Conservation (phyloP, 1,140 invertebrate species). For the Ylistrum balloti region DNA sequence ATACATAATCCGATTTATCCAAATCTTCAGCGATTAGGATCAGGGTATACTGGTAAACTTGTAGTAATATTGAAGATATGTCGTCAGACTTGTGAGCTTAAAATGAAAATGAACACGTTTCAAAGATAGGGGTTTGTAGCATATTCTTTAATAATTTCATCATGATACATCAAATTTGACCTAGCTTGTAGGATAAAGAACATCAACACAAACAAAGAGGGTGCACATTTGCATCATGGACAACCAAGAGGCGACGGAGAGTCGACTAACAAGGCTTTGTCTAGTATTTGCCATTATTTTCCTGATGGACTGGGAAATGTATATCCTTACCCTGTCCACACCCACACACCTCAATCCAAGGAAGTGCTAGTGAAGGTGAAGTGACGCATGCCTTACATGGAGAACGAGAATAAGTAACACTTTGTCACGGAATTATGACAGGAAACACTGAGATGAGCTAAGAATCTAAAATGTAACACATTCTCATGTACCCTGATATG, state of each 20-base stretch:
- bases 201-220: no score
- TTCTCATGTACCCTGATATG: no score
- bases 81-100: background rate
- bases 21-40: background rate
- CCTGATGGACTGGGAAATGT: background rate
- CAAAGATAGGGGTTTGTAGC: background rate
- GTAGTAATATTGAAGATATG: background rate
- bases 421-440: background rate
- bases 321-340: background rate
- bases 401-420: background rate
- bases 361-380: background rate
- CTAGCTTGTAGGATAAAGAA: no score
- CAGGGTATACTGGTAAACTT: background rate
- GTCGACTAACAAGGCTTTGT: background rate
- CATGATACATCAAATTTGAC: no score
- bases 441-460: no score
- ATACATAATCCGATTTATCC: conserved; percentile 15
- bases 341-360: background rate
- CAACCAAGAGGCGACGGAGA: background rate
- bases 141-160: background rate
- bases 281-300: background rate
- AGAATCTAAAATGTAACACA: no score
- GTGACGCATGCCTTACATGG: background rate
- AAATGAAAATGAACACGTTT: background rate
- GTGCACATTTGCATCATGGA: background rate